Evolutionary conservation across 2,888 invertebrate genomes (phyloP).

Genomic region (Microctonus brassicae): DNA sequence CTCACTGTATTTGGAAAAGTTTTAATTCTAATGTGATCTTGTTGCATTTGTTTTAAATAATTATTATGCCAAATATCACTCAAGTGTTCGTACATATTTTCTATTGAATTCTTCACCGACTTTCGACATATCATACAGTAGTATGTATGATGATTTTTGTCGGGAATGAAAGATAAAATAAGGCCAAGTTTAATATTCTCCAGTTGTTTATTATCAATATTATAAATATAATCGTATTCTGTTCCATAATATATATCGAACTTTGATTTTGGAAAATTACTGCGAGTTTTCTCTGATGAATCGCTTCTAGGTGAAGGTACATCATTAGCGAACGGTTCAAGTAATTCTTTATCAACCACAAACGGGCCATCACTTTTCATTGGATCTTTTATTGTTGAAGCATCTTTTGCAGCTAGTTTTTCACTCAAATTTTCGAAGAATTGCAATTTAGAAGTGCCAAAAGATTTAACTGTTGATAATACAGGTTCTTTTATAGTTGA

Average conservation of each 20-base stretch:
- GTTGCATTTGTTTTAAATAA: constrained; percentile 46
- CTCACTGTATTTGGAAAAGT: constrained; percentile 47
- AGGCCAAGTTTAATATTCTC: constrained; percentile 17
- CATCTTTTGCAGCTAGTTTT: not conserved
- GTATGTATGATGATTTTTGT: constrained; percentile 32
- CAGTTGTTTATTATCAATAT: constrained; percentile 25
- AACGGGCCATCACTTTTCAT: not conserved
- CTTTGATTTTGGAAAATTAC: not conserved
- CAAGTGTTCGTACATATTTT: constrained; percentile 52
- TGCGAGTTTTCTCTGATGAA: not conserved
- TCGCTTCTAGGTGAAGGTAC: not conserved
- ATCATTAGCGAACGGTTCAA: not conserved
- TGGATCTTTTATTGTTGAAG: not conserved
- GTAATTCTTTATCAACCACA: not conserved
- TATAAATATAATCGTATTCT: constrained; percentile 31
- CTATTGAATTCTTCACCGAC: constrained; percentile 40
- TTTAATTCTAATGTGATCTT: constrained; percentile 39
- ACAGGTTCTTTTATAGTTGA: not conserved
- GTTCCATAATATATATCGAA: not conserved
- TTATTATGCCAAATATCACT: constrained; percentile 46
- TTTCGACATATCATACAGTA: constrained; percentile 54
- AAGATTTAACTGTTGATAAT: not conserved
- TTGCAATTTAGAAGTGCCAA: not conserved
- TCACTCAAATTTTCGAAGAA: not conserved
- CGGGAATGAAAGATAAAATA: constrained; percentile 9